Base-by-base conservation (phyloP, 1,140 invertebrate species). In the Spodoptera frugiperda region DNA sequence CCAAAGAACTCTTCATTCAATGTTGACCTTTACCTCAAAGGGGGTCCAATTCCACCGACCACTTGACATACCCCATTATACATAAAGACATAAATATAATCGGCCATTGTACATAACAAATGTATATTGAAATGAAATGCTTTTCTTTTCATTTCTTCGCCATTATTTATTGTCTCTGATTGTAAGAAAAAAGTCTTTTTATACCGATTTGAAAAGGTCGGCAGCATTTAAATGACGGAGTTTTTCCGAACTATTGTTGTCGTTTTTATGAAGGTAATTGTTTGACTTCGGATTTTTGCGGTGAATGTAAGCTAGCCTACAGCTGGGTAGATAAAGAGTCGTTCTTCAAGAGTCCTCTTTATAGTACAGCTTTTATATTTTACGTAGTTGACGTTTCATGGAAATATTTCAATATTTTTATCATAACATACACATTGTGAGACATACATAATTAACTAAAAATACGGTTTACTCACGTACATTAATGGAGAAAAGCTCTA, bases 101-200 rank as follows among this genome's bases (percentile, higher is more conserved):
- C n/a, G 59, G 10, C 63, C 39, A 25, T 67, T 67, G 63, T 67
- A 67, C 44, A 67, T 25, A 67, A 49, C 39, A 46, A 67, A 49
- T 48, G 63, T 49, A 63, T 44, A 63, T 63, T 44, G 30, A 63
- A 63, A 63, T 44, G 33, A n/a, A n/a, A n/a, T n/a, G n/a, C 30
- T 39, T 17, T 44, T 44, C 33, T 63, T 63, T 63, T 63, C 59
- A 19, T 44, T 44, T 63, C 59, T 63, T 17, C 44, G 17, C 59
- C 59, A 12, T 44, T 63, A 63, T 63, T 63, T 63, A 63, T 44
- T 63, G 33, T 17, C 59, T 17, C 15, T 63, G 59, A 46, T 63
- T 63, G 59, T 44, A 44, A 46, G 33, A 63, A 63, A 63, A 63
- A 63, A 15, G 33, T 44, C 59, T 44, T 61, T 61, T 63, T 63